Evolutionary conservation across 1,140 invertebrate genomes (phyloP), one percentile per base, ranked within the genome.

Genomic region (Venturia canescens): DNA sequence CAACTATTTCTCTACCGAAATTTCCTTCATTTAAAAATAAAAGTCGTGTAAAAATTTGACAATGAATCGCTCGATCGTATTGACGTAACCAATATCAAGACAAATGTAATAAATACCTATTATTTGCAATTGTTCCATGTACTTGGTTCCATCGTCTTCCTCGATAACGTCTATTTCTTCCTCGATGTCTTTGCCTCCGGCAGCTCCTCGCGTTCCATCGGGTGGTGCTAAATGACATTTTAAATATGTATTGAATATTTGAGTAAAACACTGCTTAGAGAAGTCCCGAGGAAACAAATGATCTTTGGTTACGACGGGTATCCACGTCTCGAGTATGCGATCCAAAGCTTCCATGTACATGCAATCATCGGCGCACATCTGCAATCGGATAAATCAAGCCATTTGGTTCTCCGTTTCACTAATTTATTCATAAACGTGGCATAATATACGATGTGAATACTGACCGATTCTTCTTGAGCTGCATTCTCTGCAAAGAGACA

Each of bases 161-260:
- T 96, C 96, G 26, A 91, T 91, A 82, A 95, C 94, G 84, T 95
- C 94, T 72, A 95, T 93, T 83, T 96, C 94, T 81, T 94, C 93
- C 16, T 92, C 85, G 76, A 88, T 84, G 85, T 93, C 92, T 60
- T 91, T 93, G 84, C 80, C 72, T n/a, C n/a, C n/a, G 6, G 82
- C 80, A 2, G 63, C n/a, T 29, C 88, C 88, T 79, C 96, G 93
- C 67, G 92, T 94, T 13, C 97, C 97, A 89, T 97, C 96, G 0
- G 97, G 97, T 16, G 96, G 94, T 38, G 95, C 94, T 71, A 98
- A 90, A 91, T 97, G 95, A 85, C 94, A 96, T 84, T 96, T 94
- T n/a, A 98, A 86, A 88, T 97, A 98, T 13, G 94, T 95, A 87
- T 97, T 96, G 89, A 98, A 97, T 82, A 98, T 93, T 83, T 93